Percentiles rank a stretch among this genome's conserved stretches.
These are phyloP conservation scores for Augochlorella aurata DNA, from an alignment of 2,888 invertebrate genomes.

Conservation along the genomic window DNA sequence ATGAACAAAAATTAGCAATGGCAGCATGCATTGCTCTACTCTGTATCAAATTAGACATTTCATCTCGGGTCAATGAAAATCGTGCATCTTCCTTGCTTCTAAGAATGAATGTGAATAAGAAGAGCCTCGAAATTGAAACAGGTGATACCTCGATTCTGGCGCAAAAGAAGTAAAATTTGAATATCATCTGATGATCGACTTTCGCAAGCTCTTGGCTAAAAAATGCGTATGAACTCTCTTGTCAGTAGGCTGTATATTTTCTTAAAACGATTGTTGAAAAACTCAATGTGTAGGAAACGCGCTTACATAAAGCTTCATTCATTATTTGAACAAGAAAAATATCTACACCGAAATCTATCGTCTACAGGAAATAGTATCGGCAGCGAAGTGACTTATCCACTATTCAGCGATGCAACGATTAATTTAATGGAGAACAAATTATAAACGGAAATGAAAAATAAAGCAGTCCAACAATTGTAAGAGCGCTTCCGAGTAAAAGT, in stretches of 20 bases:
- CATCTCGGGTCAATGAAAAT: not conserved
- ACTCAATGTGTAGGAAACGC: not conserved
- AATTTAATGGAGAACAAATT: conserved; percentile 36
- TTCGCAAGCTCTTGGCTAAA: no score
- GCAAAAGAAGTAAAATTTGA: not conserved
- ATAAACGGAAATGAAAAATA: conserved; percentile 24
- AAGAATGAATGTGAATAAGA: not conserved
- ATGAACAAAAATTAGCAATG: not conserved
- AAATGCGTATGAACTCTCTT: no score
- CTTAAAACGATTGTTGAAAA: not conserved
- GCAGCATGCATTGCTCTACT: not conserved
- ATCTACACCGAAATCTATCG: not conserved
- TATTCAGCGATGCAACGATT: conserved; percentile 33
- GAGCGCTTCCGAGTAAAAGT: conserved; percentile 20
- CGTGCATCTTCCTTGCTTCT: not conserved
- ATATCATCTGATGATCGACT: not conserved
- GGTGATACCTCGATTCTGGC: no score
- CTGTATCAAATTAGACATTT: not conserved
- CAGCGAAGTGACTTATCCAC: conserved; percentile 11
- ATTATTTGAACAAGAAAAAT: not conserved
- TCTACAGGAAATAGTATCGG: not conserved
- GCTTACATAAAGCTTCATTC: no score
- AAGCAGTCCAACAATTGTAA: conserved; percentile 30
- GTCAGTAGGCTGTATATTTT: no score
- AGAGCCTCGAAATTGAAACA: not conserved